These are phyloP conservation scores for Dendrolimus pini DNA, from an alignment of 2,888 invertebrate genomes.

Conservation along the genomic window DNA sequence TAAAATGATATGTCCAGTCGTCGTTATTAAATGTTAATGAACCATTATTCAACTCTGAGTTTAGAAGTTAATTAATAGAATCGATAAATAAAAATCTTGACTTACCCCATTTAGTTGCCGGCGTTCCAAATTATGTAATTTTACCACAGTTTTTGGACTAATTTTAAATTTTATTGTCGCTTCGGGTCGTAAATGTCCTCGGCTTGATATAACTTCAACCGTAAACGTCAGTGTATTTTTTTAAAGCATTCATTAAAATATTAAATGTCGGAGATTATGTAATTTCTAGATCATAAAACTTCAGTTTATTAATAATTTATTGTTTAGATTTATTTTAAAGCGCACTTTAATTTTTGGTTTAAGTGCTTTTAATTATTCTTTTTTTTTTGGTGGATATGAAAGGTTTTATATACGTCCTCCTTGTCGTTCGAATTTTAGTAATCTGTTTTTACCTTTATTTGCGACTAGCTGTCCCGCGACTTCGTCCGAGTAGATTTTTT, in stretches of 20 bases:
- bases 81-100: background rate
- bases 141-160: background rate
- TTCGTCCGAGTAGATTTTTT: no score
- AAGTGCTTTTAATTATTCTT: background rate
- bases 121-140: background rate
- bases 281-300: background rate
- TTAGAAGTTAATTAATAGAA: no score
- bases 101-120: background rate
- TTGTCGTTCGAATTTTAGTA: no score
- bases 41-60: no score
- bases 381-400: no score
- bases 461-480: no score
- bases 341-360: background rate
- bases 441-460: no score
- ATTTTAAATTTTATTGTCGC: background rate
- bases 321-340: background rate
- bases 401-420: no score
- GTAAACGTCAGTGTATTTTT: background rate
- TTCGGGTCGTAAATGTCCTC: background rate
- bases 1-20: no score
- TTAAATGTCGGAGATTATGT: background rate
- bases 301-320: background rate
- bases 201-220: background rate
- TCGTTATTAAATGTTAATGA: no score
- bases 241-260: background rate